Percentiles rank a stretch among this genome's conserved stretches.
phyloP scores from a whole-genome alignment of 2,113 vertebrate genomes.

The Amblyornis subalaris region DNA sequence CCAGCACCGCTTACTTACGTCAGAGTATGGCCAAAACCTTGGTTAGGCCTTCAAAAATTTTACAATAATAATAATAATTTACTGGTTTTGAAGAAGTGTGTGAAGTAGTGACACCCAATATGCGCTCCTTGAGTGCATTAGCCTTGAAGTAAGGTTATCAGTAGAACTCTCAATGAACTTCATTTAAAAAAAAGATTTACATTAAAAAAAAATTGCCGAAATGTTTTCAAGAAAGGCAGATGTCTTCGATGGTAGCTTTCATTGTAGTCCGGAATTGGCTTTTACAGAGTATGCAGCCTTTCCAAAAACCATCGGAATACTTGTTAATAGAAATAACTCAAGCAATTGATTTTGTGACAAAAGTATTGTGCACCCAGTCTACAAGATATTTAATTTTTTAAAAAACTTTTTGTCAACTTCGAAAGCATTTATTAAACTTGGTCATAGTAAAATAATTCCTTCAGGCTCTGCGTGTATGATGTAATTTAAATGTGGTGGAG shows the following conservation, averaged over 20 bases:
- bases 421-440: not conserved
- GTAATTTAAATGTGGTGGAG: not conserved
- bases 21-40: accelerated
- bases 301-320: not conserved
- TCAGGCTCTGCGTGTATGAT: not conserved
- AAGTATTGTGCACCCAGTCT: not conserved
- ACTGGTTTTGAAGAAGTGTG: not conserved
- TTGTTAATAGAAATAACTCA: not conserved
- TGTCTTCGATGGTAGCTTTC: not conserved
- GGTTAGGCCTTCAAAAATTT: not conserved
- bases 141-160: not conserved
- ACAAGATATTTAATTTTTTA: not conserved
- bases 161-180: not conserved
- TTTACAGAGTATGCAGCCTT: not conserved
- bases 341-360: not conserved
- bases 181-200: not conserved
- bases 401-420: not conserved
- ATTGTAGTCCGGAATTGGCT: not conserved
- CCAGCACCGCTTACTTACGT: accelerated
- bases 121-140: not conserved
- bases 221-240: not conserved
- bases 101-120: not conserved
- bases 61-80: not conserved
- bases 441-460: not conserved
- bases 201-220: too few relatives aligned